Percentiles rank a stretch among this genome's conserved stretches.
Evolutionary conservation across 2,113 vertebrate genomes (phyloP).

Genomic region (Ariopsis seemanni): DNA sequence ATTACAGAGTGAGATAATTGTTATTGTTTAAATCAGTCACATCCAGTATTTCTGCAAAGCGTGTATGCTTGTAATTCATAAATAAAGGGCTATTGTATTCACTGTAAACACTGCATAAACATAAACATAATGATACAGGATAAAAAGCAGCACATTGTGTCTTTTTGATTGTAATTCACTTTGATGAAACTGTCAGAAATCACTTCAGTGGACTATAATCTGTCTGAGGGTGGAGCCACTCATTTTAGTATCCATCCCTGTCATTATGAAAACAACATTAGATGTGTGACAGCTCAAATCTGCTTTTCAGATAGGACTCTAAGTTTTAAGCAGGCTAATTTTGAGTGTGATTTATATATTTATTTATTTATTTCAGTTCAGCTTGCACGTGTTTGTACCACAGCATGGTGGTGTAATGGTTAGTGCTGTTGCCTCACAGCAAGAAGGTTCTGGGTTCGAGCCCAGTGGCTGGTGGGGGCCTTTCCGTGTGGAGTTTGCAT

Average conservation of each 20-base stretch:
- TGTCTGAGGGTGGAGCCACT: slow-evolving; percentile 11
- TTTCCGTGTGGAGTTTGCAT: too few relatives aligned
- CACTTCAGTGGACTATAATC: neutral
- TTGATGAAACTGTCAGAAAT: slow-evolving; percentile 18
- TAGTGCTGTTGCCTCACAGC: too few relatives aligned
- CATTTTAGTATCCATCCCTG: too few relatives aligned
- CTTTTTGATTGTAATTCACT: slow-evolving; percentile 3
- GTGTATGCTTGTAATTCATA: slow-evolving; percentile 9
- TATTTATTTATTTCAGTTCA: neutral
- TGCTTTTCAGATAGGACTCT: neutral
- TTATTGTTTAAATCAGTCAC: slow-evolving; percentile 9
- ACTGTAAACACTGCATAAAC: slow-evolving; percentile 12
- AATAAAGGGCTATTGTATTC: neutral
- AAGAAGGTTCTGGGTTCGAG: too few relatives aligned
- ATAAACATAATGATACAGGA: slow-evolving; percentile 9
- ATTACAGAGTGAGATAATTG: neutral
- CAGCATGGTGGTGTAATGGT: too few relatives aligned
- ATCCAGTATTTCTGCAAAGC: neutral
- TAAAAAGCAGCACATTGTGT: neutral
- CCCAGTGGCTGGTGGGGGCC: too few relatives aligned
- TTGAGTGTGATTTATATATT: neutral
- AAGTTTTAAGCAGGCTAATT: neutral
- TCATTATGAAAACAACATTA: neutral
- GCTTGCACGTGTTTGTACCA: neutral
- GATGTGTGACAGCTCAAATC: slow-evolving; percentile 5